These are phyloP conservation scores for Euplexia lucipara DNA, from an alignment of 2,888 invertebrate species.

Conservation along the genomic window DNA sequence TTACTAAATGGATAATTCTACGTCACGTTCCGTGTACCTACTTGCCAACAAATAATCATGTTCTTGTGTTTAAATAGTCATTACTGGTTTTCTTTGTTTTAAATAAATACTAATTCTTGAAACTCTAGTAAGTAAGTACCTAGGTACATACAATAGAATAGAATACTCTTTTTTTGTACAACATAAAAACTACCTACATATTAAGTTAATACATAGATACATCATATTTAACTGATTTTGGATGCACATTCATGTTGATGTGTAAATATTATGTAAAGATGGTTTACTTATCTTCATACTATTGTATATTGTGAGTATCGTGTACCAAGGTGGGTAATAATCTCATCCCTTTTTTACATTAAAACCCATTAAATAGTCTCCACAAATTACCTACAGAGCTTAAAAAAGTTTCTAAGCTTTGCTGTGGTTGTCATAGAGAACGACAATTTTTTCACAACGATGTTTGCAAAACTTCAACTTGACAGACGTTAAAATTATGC, in stretches of 20 bases:
- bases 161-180: too few species aligned
- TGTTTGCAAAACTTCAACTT: conserved; percentile 22
- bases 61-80: conserved; percentile 60
- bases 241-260: too few species aligned
- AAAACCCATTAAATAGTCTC: background rate
- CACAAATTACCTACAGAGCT: background rate
- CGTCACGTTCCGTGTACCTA: conserved; percentile 73
- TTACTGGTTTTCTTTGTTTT: conserved; percentile 33
- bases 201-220: too few species aligned
- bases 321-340: too few species aligned
- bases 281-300: too few species aligned
- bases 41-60: conserved; percentile 73
- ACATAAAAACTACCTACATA: too few species aligned
- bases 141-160: too few species aligned
- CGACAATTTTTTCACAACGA: background rate
- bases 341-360: background rate
- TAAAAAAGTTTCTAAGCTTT: background rate
- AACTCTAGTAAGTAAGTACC: too few species aligned
- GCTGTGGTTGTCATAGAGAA: conserved; percentile 9
- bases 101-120: background rate
- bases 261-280: too few species aligned
- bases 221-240: too few species aligned
- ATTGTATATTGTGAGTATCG: background rate
- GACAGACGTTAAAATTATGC: background rate
- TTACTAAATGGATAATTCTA: conserved; percentile 79